phyloP scores from a whole-genome alignment of 2,113 vertebrate genomes.

The Anthoscopus minutus region DNA sequence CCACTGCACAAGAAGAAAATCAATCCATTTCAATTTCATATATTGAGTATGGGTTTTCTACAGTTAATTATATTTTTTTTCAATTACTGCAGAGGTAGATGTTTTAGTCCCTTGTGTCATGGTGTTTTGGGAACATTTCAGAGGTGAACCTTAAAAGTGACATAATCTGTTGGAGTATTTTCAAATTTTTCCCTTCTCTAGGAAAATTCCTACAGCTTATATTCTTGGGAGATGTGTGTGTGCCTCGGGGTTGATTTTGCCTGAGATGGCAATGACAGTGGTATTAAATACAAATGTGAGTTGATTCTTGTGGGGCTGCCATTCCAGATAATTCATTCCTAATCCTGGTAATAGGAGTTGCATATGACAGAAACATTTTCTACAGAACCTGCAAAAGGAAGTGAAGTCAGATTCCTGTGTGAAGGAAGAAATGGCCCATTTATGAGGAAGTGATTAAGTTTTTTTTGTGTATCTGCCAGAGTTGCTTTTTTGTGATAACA shows the following conservation, averaged over 20 bases:
- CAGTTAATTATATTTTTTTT: background rate
- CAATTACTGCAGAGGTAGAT: background rate
- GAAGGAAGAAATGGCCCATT: background rate
- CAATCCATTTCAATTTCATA: background rate
- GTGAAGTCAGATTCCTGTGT: background rate
- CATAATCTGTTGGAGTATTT: background rate
- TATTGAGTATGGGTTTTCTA: background rate
- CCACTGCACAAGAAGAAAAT: background rate
- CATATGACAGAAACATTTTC: background rate
- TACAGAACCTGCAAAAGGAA: background rate
- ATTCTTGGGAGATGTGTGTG: background rate
- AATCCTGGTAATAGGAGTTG: background rate
- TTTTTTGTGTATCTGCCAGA: background rate
- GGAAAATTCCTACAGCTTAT: background rate
- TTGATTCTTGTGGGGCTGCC: background rate
- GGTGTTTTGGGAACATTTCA: background rate
- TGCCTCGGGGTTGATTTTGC: background rate
- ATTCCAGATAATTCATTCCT: background rate
- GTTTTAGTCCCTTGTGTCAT: background rate
- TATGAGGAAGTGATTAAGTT: background rate
- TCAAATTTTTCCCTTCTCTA: background rate
- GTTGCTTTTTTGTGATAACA: background rate
- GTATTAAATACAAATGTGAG: background rate
- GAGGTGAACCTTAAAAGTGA: background rate
- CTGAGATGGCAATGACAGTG: background rate